Conservation (phyloP, 2,888 invertebrate species). For the Patella caerulea region DNA sequence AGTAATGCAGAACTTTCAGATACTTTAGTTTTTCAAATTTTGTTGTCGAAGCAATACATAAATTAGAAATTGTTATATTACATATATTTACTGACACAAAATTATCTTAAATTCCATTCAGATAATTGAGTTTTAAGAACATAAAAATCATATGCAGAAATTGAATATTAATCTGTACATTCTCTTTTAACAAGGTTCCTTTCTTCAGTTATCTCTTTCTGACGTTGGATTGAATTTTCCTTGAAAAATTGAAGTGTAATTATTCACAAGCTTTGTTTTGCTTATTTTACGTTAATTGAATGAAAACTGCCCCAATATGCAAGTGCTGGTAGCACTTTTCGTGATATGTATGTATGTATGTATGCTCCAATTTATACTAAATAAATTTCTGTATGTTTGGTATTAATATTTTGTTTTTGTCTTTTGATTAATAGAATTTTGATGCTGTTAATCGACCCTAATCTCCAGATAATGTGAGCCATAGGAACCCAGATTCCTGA, state of each 20-base stretch:
- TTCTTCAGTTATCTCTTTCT: no score
- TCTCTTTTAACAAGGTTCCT: no score
- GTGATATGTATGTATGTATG: constrained; percentile 15
- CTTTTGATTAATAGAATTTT: not conserved
- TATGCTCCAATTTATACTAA: constrained; percentile 25
- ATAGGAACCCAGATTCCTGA: not conserved
- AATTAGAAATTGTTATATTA: no score
- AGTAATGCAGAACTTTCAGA: no score
- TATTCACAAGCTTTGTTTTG: constrained; percentile 22
- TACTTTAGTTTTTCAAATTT: no score
- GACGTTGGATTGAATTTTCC: constrained; percentile 14
- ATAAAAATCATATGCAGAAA: no score
- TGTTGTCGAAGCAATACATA: no score
- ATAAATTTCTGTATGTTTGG: constrained; percentile 24
- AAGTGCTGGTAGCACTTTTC: constrained; percentile 23
- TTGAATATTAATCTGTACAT: no score
- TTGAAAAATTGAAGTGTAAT: constrained; percentile 19
- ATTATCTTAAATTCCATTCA: no score
- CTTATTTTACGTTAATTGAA: constrained; percentile 17
- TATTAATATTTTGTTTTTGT: not conserved
- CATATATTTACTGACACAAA: no score
- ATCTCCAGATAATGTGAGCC: constrained; percentile 8
- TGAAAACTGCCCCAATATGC: constrained; percentile 23
- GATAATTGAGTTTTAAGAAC: no score
- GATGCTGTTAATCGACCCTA: not conserved